Conservation (phyloP, 2,113 vertebrate species). For the Amphiprion percula region DNA sequence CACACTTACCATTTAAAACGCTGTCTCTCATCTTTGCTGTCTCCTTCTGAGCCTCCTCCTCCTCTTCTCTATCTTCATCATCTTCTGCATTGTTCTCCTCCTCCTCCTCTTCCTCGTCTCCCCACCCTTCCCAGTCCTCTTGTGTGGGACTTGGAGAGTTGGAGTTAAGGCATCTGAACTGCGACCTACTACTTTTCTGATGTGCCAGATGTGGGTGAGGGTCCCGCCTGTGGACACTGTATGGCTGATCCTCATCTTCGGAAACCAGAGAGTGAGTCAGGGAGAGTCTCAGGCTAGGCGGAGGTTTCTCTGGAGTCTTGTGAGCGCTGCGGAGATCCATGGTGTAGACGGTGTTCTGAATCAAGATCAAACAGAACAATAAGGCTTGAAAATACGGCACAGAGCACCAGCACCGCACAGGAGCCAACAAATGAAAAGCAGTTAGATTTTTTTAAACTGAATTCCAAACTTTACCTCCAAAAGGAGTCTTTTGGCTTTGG, state of each 20-base stretch:
- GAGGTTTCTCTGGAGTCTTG: slow-evolving; percentile 85
- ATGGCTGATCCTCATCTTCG: slow-evolving; percentile 53
- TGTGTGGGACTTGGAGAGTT: slow-evolving; percentile 52
- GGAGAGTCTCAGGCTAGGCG: slow-evolving; percentile 77
- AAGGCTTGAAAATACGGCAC: neutral
- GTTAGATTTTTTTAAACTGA: neutral
- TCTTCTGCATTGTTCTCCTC: slow-evolving; percentile 34
- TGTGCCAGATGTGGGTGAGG: slow-evolving; percentile 45
- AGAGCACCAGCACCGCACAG: neutral
- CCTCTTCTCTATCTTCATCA: slow-evolving; percentile 77
- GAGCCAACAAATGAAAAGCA: too few relatives aligned
- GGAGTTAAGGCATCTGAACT: slow-evolving; percentile 40
- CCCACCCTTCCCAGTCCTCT: slow-evolving; percentile 77
- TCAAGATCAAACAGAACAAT: slow-evolving; percentile 12
- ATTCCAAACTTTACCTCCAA: slow-evolving; percentile 87
- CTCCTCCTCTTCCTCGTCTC: slow-evolving; percentile 81
- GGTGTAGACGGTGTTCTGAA: slow-evolving; percentile 88
- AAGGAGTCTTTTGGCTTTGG: slow-evolving; percentile 91
- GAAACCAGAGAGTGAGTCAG: slow-evolving; percentile 71
- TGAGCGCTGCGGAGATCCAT: slow-evolving; percentile 97
- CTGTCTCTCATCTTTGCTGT: slow-evolving; percentile 40
- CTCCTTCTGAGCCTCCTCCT: slow-evolving; percentile 70
- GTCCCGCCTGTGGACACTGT: slow-evolving; percentile 26
- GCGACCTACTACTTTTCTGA: slow-evolving; percentile 48
- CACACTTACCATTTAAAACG: slow-evolving; percentile 77